Base-by-base conservation (phyloP, 37 sponge, comb jelly and placozoan genomes). In the Theonella swinhoei region DNA sequence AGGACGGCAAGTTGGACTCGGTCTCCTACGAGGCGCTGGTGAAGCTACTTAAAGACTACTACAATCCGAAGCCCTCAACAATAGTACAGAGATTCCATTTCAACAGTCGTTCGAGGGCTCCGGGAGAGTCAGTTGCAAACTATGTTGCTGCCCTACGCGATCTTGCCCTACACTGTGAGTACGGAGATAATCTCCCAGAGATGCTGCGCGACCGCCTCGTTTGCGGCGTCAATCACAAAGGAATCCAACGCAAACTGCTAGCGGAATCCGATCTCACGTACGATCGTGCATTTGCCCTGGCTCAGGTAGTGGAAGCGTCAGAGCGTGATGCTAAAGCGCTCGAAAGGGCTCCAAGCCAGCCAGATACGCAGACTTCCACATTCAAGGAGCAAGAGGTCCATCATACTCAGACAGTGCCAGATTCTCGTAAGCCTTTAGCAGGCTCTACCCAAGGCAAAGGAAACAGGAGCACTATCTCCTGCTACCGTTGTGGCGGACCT, bases 191-290 rank as follows among this genome's bases (percentile, higher is more conserved):
- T 33, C 64, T 82, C 23, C 8, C 36, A 4, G 82, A 82, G 1
- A 72, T 82, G 82, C 63, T 82, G 26, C 58, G 82, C 64, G 82
- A 72, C 64, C 62, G 74, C 17, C 39, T 71, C 2, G 82, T 82
- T 9, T 81, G 71, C 62, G 72, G 82, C 19, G 42, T 83, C 1
- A 64, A 62, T 19, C 64, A 83, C 63, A 24, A 23, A 35, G 65
- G 65, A 4, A 74, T 62, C n/a, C 74, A 72, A 40, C 63, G 30
- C 19, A 83, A 29, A 65, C 38, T 83, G 29, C 42, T 83, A 4
- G 75, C 64, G 1, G 82, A 82, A 31, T 25, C 24, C 11, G 64
- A 61, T 7, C 40, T 83, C 29, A 83, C 83, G 4, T 83, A 74
- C 34, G 42, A 62, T 1, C 5, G 30, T 30, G 83, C 83, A 31